These are phyloP conservation scores for Pseudopleuronectes americanus DNA, from an alignment of 2,797 vertebrate species.

Conservation along the genomic window DNA sequence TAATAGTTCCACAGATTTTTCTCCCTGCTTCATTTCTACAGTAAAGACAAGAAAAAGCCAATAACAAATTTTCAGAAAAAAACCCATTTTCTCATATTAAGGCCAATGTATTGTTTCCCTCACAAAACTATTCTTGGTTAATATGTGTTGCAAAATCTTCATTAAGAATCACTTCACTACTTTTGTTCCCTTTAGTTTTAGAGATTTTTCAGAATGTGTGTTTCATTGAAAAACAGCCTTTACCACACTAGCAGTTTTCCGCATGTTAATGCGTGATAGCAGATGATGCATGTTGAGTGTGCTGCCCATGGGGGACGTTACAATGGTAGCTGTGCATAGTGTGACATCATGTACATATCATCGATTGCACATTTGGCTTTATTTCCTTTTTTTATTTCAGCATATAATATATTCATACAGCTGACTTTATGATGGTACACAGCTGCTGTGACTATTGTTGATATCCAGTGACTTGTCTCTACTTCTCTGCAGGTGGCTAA, in stretches of 20 bases:
- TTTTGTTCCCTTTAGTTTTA: too few species aligned
- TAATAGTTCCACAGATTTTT: neutral
- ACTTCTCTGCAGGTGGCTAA: neutral
- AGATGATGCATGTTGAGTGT: conserved; percentile 37
- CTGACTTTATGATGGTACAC: neutral
- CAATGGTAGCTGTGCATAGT: too few species aligned
- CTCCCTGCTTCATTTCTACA: neutral
- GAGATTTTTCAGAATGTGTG: too few species aligned
- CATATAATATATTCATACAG: conserved; percentile 1
- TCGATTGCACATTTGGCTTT: conserved; percentile 12
- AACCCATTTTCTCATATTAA: too few species aligned
- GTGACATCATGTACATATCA: neutral
- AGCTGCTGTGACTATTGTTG: conserved; percentile 2
- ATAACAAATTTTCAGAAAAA: neutral
- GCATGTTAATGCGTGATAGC: conserved; percentile 34
- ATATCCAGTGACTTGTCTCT: neutral
- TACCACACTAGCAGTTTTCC: too few species aligned
- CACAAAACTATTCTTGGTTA: too few species aligned
- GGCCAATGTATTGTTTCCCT: too few species aligned
- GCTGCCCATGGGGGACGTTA: too few species aligned
- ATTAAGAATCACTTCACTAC: too few species aligned
- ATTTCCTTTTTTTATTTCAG: conserved; percentile 2
- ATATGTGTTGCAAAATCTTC: too few species aligned
- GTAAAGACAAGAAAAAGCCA: neutral
- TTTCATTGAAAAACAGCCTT: too few species aligned